A percentile compares a stretch with the other conserved stretches of the same genome.
Conservation (phyloP, 2,888 invertebrate species). For the Bombylius major region DNA sequence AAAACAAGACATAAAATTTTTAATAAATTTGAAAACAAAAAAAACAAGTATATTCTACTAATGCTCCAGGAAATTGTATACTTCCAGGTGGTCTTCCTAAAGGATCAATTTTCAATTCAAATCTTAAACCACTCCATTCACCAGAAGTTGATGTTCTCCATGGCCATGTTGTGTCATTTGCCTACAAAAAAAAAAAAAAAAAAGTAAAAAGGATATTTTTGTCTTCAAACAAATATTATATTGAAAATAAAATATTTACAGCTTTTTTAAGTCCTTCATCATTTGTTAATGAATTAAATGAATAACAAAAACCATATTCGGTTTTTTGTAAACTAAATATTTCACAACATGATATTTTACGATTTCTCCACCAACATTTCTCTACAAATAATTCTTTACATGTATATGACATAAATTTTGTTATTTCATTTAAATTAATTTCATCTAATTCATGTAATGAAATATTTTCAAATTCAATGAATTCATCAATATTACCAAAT, state of each 20-base stretch:
- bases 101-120: not conserved
- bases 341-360: slow-evolving; percentile 34
- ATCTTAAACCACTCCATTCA: slow-evolving; percentile 17
- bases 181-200: not conserved
- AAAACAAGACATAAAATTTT: not conserved
- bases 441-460: slow-evolving; percentile 20
- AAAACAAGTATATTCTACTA: not conserved
- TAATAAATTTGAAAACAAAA: not conserved
- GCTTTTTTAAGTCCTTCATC: slow-evolving; percentile 13
- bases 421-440: slow-evolving; percentile 23
- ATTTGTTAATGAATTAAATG: slow-evolving; percentile 37
- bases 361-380: slow-evolving; percentile 35
- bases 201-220: not conserved
- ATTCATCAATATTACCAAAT: slow-evolving; percentile 29
- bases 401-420: slow-evolving; percentile 17
- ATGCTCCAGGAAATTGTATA: not conserved
- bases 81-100: slow-evolving; percentile 1
- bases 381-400: slow-evolving; percentile 31
- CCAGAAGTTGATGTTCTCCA: slow-evolving; percentile 15
- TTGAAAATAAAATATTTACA: slow-evolving; percentile 21
- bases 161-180: slow-evolving; percentile 12
- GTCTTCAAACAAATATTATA: too few species aligned
- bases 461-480: slow-evolving; percentile 13
- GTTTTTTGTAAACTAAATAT: slow-evolving; percentile 36
- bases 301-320: slow-evolving; percentile 37